Percentiles rank a stretch among this genome's conserved stretches.
These are phyloP conservation scores for Cataglyphis livida DNA, from an alignment of 2,888 invertebrate species.

Conservation along the genomic window DNA sequence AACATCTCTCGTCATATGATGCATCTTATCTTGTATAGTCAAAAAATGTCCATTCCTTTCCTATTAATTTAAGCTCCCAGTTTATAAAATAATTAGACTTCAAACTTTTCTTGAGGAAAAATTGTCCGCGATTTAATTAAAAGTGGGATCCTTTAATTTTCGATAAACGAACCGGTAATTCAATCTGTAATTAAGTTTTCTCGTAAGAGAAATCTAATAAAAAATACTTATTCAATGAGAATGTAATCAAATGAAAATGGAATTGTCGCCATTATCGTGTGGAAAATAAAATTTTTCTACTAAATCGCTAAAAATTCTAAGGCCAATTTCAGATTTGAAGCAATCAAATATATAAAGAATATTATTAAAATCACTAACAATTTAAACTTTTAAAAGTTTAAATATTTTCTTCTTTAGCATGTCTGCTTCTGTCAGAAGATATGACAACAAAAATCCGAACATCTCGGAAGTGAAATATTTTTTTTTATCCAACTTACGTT, in stretches of 20 bases:
- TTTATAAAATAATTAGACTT: constrained; percentile 15
- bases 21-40: not conserved
- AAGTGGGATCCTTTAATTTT: constrained; percentile 22
- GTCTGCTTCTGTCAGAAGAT: not conserved
- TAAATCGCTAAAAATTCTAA: not conserved
- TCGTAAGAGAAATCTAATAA: not conserved
- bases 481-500: not conserved
- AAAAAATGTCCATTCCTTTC: not conserved
- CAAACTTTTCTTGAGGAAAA: not conserved
- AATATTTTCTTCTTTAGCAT: not conserved
- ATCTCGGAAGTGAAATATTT: not conserved
- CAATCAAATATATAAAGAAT: not conserved
- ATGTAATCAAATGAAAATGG: not conserved
- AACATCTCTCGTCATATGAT: not conserved
- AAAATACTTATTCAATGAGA: not conserved
- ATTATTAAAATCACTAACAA: not conserved
- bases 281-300: not conserved
- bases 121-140: constrained; percentile 25
- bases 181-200: constrained; percentile 35
- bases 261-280: not conserved
- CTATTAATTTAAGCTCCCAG: constrained; percentile 2
- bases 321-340: not conserved
- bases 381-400: not conserved
- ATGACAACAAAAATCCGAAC: not conserved
- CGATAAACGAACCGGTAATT: not conserved